Evolutionary conservation across 2,113 vertebrate genomes (phyloP).

Genomic region (Lethenteron reissneri): DNA sequence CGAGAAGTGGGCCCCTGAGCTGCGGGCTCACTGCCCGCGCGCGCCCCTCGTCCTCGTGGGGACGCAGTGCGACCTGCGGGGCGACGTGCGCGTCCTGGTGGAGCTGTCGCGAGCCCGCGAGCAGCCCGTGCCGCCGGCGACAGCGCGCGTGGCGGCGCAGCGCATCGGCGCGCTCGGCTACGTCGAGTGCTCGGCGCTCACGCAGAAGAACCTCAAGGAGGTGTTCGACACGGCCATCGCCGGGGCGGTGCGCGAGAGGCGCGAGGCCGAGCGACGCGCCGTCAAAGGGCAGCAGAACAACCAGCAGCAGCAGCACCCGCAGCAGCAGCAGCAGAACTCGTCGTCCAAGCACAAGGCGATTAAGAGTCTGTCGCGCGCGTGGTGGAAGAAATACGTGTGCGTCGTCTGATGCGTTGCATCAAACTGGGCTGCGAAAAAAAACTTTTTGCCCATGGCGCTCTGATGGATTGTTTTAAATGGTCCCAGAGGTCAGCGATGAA

Average conservation of each 20-base stretch:
- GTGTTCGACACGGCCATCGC: slow-evolving; percentile 47
- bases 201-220: slow-evolving; percentile 50
- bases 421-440: too few species aligned
- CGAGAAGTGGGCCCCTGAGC: slow-evolving; percentile 45
- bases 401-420: slow-evolving; percentile 10
- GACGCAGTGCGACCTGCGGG: slow-evolving; percentile 43
- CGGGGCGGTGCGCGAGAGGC: slow-evolving; percentile 20
- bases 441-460: too few species aligned
- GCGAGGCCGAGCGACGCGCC: too few species aligned
- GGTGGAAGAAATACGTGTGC: slow-evolving; percentile 56
- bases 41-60: slow-evolving; percentile 37
- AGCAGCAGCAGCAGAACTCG: slow-evolving; percentile 27
- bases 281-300: too few species aligned
- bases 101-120: slow-evolving; percentile 31
- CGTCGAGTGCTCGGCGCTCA: slow-evolving; percentile 44
- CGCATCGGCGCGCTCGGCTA: slow-evolving; percentile 36
- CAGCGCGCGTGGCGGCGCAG: slow-evolving; percentile 26
- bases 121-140: slow-evolving; percentile 25
- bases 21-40: slow-evolving; percentile 32
- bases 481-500: too few species aligned
- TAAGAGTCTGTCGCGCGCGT: slow-evolving; percentile 45
- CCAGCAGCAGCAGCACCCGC: slow-evolving; percentile 16
- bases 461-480: too few species aligned
- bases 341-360: slow-evolving; percentile 37
- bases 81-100: slow-evolving; percentile 41